Evolutionary conservation across 2,888 invertebrate genomes (phyloP), one percentile per base, ranked within the genome.

Genomic region (Rhingia campestris): DNA sequence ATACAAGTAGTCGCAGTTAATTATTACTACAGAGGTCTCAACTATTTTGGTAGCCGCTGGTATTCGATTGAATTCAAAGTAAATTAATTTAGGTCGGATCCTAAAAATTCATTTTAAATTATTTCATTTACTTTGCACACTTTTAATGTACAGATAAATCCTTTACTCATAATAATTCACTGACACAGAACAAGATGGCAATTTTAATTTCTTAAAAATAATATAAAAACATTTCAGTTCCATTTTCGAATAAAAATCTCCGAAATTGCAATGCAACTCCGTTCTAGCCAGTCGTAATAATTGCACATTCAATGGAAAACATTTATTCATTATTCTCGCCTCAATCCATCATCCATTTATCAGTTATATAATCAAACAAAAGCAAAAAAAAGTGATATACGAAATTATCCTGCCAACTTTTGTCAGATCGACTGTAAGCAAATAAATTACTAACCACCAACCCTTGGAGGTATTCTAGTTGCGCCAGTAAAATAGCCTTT

Each of bases 291-390:
- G 64, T 75, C 58, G 75, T 56, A 61, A 41, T 54, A 54, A 76
- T 72, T 66, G 43, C 10, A 4, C 64, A 70, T 64, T 64, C 70
- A 73, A 73, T 61, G 10, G 37, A 4, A 66, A 84, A 70, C 74
- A 84, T 84, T 80, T 75, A 84, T 84, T 75, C 75, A 75, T 74
- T 75, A 75, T 80, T 84, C 70, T 14, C 59, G 10, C 14, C 9
- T 35, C 41, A 69, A 69, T 64, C 45, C 39, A 47, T 80, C 43
- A 64, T 59, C 75, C n/a, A 75, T 37, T 49, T 43, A 61, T 30
- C 37, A 41, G 37, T 64, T 64, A 51, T 49, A n/a, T 53, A 22
- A 22, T 22, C 22, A 22, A 22, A 22, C 22, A 22, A 22, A 22
- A 22, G 2, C 22, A 22, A 22, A 22, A 22, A 22, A 22, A 22